Evolutionary conservation across 2,888 invertebrate species (phyloP), one percentile per base, ranked within the genome.

Genomic region (Emesis furor): DNA sequence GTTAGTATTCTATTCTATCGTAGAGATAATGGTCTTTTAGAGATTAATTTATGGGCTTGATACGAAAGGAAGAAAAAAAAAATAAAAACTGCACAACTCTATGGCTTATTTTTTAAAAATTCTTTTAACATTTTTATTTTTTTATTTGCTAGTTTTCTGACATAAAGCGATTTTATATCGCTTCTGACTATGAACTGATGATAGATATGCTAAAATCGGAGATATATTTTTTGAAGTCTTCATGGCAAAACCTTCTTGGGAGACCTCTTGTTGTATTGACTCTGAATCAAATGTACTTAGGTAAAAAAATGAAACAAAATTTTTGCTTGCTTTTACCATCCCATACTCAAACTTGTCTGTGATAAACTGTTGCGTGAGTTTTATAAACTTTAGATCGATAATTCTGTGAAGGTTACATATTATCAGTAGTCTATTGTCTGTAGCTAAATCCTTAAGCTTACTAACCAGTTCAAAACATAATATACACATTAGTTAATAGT

Each of bases 171-270:
- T 99, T 99, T 98, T 99, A 99, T 98, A 98, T 99, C 95, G 99
- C 99, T 94, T 99, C 99, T 94, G 99, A 99, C 97, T 99, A 99
- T 97, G 99, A 99, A 96, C 98, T 99, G 97, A 98, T 99, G 98
- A 98, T 99, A 94, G 99, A 99, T 97, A 99, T 99, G 95, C 98
- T 99, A 97, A 99, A 99, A 97, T 99, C 99, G 91, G 99, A 99
- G 97, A 98, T 99, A 94, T 98, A 99, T 97, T 99, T 99, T 98
- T 98, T 99, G 97, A 99, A 99, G 97, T 99, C 99, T 92, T 99
- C 99, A 96, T 99, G 99, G 99, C 99, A 99, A 97, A 99, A 99
- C 97, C 99, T 99, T 97, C 98, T 99, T 94, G 99, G 99, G 92
- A 98, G 99, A 92, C 99, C 99, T 86, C 98, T 99, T 93, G 98